Evolutionary conservation across 2,113 vertebrate genomes (phyloP).

Genomic region (Seriola rivoliana): DNA sequence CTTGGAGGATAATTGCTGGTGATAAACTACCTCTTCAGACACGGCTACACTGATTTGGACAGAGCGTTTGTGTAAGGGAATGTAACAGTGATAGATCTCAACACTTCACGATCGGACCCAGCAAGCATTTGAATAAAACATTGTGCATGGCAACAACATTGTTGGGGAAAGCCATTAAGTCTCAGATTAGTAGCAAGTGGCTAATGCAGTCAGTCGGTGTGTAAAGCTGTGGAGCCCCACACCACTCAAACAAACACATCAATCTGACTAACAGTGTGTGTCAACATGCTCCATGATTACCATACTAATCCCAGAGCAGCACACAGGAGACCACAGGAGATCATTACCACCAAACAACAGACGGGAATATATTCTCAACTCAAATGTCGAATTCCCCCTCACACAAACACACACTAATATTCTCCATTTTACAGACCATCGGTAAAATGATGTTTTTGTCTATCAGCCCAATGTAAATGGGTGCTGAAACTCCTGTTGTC

Average conservation of each 20-base stretch:
- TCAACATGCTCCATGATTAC: conserved; percentile 71
- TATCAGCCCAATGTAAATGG: conserved; percentile 31
- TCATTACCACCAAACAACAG: conserved; percentile 47
- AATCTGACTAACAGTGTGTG: conserved; percentile 70
- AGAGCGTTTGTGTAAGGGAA: conserved; percentile 58
- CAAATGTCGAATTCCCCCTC: conserved; percentile 9
- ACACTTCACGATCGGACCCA: conserved; percentile 61
- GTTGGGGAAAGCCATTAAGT: conserved; percentile 62
- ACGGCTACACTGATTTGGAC: conserved; percentile 67
- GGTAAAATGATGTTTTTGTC: conserved; percentile 30
- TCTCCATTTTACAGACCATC: conserved; percentile 15
- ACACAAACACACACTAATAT: background rate
- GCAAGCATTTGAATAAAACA: conserved; percentile 71
- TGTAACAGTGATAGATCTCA: conserved; percentile 74
- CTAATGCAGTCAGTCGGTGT: conserved; percentile 66
- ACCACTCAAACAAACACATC: conserved; percentile 75
- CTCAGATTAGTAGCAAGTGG: conserved; percentile 62
- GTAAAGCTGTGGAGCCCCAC: conserved; percentile 49
- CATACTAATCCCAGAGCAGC: conserved; percentile 66
- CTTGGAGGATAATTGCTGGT: conserved; percentile 72
- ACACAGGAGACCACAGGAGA: conserved; percentile 56
- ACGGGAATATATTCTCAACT: conserved; percentile 1
- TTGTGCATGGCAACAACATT: conserved; percentile 55
- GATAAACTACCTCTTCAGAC: conserved; percentile 74
- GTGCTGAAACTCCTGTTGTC: conserved; percentile 17